A percentile compares a stretch with the other conserved stretches of the same genome.
These are phyloP conservation scores for Alauda arvensis DNA, from an alignment of 2,797 vertebrate genomes.

Conservation along the genomic window DNA sequence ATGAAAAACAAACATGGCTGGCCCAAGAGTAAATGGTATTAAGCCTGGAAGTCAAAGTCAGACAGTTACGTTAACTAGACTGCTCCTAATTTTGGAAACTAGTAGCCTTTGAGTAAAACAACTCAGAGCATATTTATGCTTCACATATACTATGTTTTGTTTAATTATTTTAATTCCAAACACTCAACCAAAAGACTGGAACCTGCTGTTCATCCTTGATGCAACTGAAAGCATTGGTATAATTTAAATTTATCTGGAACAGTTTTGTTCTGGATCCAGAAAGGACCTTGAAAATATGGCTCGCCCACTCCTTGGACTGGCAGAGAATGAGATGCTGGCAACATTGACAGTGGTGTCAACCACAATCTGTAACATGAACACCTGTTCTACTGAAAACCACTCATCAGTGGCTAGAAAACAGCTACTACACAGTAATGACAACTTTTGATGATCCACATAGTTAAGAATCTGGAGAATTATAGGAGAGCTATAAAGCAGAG, in stretches of 20 bases:
- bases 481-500: not conserved
- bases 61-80: not conserved
- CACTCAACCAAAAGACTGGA: not conserved
- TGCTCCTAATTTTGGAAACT: not conserved
- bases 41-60: not conserved
- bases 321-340: not conserved
- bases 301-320: not conserved
- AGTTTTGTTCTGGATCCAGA: not conserved
- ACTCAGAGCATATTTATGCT: not conserved
- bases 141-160: not conserved
- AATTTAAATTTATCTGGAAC: not conserved
- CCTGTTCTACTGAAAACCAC: not conserved
- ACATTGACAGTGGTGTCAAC: not conserved
- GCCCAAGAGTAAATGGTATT: not conserved
- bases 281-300: not conserved
- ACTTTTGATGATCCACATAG: not conserved
- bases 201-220: not conserved
- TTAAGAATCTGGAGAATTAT: not conserved
- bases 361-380: not conserved
- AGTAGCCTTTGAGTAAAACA: not conserved
- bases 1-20: not conserved
- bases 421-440: not conserved
- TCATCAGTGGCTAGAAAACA: not conserved
- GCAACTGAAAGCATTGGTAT: not conserved
- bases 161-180: not conserved